These are phyloP conservation scores for Amazona guildingii DNA, from an alignment of 2,113 vertebrate species.

Conservation along the genomic window DNA sequence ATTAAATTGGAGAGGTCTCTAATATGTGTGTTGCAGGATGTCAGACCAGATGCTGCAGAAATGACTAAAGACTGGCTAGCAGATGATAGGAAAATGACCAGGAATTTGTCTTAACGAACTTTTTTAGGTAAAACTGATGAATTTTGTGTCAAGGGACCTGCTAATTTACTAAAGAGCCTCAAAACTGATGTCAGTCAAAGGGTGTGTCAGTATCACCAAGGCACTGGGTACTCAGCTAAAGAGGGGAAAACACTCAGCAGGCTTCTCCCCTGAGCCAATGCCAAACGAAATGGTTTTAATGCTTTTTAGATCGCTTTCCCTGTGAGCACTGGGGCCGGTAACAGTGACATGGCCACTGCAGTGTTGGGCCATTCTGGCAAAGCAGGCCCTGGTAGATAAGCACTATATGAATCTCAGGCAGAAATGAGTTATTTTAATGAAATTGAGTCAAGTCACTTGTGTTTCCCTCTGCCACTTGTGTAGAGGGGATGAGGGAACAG, in stretches of 20 bases:
- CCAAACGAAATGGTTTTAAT: fast-evolving
- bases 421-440: conserved; percentile 6
- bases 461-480: neutral
- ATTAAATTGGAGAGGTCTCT: neutral
- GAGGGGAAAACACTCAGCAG: neutral
- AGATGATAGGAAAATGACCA: neutral
- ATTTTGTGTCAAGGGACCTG: neutral
- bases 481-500: neutral
- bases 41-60: neutral
- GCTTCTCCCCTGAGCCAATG: neutral
- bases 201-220: neutral
- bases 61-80: neutral
- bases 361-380: neutral
- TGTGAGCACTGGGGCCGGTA: neutral
- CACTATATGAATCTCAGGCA: conserved; percentile 55
- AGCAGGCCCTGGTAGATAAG: neutral
- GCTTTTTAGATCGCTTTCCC: neutral
- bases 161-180: neutral
- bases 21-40: neutral
- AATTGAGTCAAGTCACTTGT: neutral
- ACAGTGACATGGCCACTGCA: neutral
- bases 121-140: neutral
- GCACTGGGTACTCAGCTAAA: neutral
- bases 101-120: neutral
- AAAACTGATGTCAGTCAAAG: neutral